phyloP scores from a whole-genome alignment of 2,797 vertebrate species.

The Naso thynnoides region DNA sequence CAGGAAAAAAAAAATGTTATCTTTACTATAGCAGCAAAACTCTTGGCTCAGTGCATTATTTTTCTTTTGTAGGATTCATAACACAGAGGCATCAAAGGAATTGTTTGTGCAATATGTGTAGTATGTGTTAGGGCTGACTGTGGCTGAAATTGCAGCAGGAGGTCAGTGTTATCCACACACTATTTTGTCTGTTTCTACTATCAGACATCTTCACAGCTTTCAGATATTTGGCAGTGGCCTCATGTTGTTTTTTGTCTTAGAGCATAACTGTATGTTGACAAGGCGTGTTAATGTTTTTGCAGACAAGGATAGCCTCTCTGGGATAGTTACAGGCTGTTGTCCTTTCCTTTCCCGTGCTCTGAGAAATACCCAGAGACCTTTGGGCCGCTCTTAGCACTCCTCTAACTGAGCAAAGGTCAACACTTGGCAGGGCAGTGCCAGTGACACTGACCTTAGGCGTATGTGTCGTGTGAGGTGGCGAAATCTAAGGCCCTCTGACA shows the following conservation, averaged over 20 bases:
- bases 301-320: constrained; percentile 18
- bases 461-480: constrained; percentile 65
- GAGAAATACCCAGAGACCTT: constrained; percentile 50
- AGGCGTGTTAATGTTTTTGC: constrained; percentile 36
- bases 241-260: constrained; percentile 19
- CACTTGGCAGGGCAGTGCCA: constrained; percentile 61
- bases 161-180: constrained; percentile 7
- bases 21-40: constrained; percentile 28
- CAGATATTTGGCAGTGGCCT: constrained; percentile 20
- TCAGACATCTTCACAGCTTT: constrained; percentile 6
- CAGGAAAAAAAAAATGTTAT: constrained; percentile 17
- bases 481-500: constrained; percentile 70
- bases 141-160: constrained; percentile 25
- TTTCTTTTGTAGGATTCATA: constrained; percentile 39
- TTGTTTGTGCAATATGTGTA: constrained; percentile 23
- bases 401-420: constrained; percentile 74
- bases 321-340: constrained; percentile 60
- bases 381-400: constrained; percentile 57
- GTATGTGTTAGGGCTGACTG: constrained; percentile 18
- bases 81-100: constrained; percentile 30
- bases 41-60: constrained; percentile 23
- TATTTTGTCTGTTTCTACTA: background rate
- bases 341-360: constrained; percentile 30
- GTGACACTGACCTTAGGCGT: constrained; percentile 68
- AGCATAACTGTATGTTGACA: constrained; percentile 49